These are phyloP conservation scores for Anastrepha obliqua DNA, from an alignment of 1,140 invertebrate genomes.

Conservation along the genomic window DNA sequence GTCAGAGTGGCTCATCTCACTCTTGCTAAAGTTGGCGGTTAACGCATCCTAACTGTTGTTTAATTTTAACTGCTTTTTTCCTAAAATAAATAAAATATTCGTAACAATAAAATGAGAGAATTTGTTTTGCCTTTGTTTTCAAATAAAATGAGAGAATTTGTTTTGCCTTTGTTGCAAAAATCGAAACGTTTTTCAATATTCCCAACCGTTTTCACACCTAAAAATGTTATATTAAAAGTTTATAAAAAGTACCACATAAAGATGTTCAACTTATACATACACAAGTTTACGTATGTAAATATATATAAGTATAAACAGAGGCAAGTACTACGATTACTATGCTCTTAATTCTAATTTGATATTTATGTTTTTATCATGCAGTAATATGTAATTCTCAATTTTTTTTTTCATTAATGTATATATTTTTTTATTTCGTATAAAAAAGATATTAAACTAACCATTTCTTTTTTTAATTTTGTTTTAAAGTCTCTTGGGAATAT, in stretches of 20 bases:
- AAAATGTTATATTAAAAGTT: constrained; percentile 5
- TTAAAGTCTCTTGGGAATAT: constrained; percentile 51
- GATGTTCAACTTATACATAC: background rate
- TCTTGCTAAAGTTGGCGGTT: too few species aligned
- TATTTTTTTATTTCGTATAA: constrained; percentile 53
- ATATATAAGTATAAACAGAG: background rate
- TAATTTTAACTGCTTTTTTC: too few species aligned
- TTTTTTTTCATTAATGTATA: background rate
- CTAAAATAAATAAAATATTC: too few species aligned
- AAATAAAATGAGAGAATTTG: too few species aligned
- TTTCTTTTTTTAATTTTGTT: constrained; percentile 37
- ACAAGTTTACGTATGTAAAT: constrained; percentile 4
- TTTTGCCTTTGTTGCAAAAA: too few species aligned
- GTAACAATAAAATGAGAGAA: too few species aligned
- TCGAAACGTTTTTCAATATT: too few species aligned
- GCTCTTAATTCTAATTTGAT: background rate
- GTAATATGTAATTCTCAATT: constrained; percentile 30
- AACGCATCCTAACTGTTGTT: too few species aligned
- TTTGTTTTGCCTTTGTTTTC: too few species aligned
- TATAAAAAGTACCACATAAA: constrained; percentile 26
- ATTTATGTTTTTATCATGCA: background rate
- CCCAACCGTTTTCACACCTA: background rate
- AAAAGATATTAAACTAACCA: constrained; percentile 31
- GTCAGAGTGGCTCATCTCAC: too few species aligned
- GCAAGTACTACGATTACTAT: background rate